Evolutionary conservation across 2,888 invertebrate genomes (phyloP).

Genomic region (Drosophila atripex): DNA sequence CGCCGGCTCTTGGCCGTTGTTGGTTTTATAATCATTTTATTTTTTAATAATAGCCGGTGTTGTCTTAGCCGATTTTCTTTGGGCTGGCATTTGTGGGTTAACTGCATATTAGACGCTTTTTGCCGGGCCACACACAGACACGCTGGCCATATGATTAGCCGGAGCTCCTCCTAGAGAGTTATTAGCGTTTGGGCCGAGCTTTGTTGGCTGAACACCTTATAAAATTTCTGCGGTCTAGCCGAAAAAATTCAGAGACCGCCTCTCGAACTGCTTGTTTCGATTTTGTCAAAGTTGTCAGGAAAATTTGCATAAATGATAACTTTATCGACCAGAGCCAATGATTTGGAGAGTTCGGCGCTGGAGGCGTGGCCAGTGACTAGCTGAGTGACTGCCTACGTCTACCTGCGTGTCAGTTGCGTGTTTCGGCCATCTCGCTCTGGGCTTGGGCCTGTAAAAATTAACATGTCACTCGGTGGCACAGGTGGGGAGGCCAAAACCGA

Average conservation of each 20-base stretch:
- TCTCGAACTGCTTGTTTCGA: conserved; percentile 9
- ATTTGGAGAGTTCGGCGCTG: conserved; percentile 44
- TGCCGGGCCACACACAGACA: conserved; percentile 58
- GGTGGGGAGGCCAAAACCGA: conserved; percentile 18
- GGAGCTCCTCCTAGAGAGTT: conserved; percentile 42
- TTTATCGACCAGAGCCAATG: conserved; percentile 70
- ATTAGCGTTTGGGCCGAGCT: conserved; percentile 45
- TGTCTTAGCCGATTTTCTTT: conserved; percentile 48
- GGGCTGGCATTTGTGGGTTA: conserved; percentile 72
- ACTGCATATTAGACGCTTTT: conserved; percentile 75
- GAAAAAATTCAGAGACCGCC: conserved; percentile 3
- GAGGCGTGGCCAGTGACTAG: conserved; percentile 57
- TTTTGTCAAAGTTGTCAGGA: conserved; percentile 54
- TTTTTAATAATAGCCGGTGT: conserved; percentile 72
- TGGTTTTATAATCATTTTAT: conserved; percentile 58
- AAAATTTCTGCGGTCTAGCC: conserved; percentile 6
- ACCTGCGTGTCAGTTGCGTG: conserved; percentile 22
- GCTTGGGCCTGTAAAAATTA: conserved; percentile 50
- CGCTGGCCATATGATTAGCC: conserved; percentile 56
- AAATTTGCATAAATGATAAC: conserved; percentile 79
- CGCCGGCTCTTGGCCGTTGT: conserved; percentile 33
- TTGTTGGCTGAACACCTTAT: conserved; percentile 6
- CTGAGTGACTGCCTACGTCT: conserved; percentile 38
- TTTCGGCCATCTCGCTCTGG: conserved; percentile 54
- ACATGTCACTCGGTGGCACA: conserved; percentile 57